Evolutionary conservation across 2,797 vertebrate genomes (phyloP).

Genomic region (Anas bernieri): DNA sequence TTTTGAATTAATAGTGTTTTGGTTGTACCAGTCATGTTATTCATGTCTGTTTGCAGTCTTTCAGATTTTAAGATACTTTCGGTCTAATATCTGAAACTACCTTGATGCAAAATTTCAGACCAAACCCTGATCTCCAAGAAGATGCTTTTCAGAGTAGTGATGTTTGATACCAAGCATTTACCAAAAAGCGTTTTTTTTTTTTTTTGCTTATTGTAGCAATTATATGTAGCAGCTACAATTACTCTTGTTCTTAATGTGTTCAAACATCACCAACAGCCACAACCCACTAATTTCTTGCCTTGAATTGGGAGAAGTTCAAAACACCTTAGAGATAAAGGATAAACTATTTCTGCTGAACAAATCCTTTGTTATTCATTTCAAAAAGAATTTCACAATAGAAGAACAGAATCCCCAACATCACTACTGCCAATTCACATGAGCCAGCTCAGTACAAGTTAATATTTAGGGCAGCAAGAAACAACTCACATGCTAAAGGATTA

Average conservation of each 20-base stretch:
- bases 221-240: background rate
- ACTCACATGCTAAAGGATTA: background rate
- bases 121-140: background rate
- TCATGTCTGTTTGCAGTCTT: background rate
- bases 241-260: background rate
- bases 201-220: background rate
- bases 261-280: background rate
- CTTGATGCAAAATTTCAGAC: background rate
- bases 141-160: too few species aligned
- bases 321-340: background rate
- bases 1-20: background rate
- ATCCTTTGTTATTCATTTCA: background rate
- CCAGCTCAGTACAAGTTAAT: rapidly evolving
- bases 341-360: background rate
- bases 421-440: rapidly evolving
- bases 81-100: background rate
- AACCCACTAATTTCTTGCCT: background rate
- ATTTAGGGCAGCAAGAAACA: background rate
- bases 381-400: background rate
- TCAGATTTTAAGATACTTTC: background rate
- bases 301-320: background rate
- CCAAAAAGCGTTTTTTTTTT: background rate
- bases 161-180: background rate
- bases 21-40: rapidly evolving
- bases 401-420: background rate